Percentiles rank a stretch among this genome's conserved stretches.
Evolutionary conservation across 2,888 invertebrate species (phyloP).

Genomic region (Danaus chrysippus): DNA sequence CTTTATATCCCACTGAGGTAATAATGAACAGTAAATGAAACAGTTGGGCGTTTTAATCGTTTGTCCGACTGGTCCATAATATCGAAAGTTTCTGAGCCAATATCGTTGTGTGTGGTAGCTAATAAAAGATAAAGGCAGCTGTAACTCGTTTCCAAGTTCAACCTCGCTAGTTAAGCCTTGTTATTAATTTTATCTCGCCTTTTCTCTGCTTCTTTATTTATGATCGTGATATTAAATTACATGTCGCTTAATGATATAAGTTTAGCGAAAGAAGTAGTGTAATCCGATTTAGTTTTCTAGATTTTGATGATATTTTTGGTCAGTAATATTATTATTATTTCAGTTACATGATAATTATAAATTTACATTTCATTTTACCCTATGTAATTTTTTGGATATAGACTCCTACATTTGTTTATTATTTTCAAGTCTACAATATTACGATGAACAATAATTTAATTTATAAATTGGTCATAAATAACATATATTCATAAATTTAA

Average conservation of each 20-base stretch:
- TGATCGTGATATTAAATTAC: conserved; percentile 35
- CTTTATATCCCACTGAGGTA: conserved; percentile 6
- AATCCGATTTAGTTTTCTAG: not conserved
- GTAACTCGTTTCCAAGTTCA: conserved; percentile 52
- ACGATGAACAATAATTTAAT: no score
- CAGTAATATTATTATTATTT: no score
- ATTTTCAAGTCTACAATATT: no score
- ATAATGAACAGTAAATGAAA: conserved; percentile 8
- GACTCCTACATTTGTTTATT: no score
- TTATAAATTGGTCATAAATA: no score
- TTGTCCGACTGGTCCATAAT: no score
- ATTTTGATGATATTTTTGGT: not conserved
- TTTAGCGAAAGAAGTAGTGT: conserved; percentile 12
- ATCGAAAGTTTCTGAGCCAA: conserved; percentile 55
- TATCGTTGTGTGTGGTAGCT: conserved; percentile 45
- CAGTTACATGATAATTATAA: no score
- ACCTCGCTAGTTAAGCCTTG: conserved; percentile 44
- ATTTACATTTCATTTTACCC: no score
- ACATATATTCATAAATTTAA: no score
- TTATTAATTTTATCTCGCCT: conserved; percentile 44
- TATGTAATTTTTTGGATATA: no score
- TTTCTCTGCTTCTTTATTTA: conserved; percentile 34
- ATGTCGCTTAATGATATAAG: conserved; percentile 30
- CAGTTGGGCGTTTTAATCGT: no score
- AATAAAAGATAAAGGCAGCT: conserved; percentile 53